A percentile compares a stretch with the other conserved stretches of the same genome.
These are phyloP conservation scores for Gibbula magus DNA, from an alignment of 2,888 invertebrate genomes.

Conservation along the genomic window DNA sequence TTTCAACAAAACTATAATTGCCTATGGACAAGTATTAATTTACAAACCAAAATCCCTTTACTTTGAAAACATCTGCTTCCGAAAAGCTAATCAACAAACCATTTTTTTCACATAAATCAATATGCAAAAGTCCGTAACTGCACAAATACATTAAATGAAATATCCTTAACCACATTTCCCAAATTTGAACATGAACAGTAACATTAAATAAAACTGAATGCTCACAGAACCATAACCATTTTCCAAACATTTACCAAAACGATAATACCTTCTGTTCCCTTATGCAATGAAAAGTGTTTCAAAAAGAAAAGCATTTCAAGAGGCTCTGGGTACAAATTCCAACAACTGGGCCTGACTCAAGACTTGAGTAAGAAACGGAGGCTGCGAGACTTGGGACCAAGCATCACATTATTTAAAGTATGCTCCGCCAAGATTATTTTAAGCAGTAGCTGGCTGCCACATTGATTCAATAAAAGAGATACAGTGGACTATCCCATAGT, in stretches of 20 bases:
- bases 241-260: neutral
- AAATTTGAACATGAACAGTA: neutral
- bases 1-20: no score
- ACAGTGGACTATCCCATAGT: neutral
- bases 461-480: slow-evolving; percentile 8
- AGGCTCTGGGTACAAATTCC: neutral
- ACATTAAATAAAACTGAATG: neutral
- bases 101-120: no score
- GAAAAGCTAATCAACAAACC: no score
- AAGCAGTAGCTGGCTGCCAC: neutral
- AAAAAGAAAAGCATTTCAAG: neutral
- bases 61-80: no score
- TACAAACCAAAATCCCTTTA: no score
- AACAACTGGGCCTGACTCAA: neutral
- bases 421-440: slow-evolving; percentile 6
- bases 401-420: slow-evolving; percentile 7
- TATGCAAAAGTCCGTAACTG: no score
- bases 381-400: neutral
- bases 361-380: neutral
- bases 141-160: no score
- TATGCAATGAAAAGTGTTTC: neutral
- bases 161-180: no score
- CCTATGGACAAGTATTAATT: no score
- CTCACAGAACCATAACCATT: neutral
- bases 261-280: no score